Conservation (phyloP, 2,113 vertebrate species). For the Syngnathus typhle region DNA sequence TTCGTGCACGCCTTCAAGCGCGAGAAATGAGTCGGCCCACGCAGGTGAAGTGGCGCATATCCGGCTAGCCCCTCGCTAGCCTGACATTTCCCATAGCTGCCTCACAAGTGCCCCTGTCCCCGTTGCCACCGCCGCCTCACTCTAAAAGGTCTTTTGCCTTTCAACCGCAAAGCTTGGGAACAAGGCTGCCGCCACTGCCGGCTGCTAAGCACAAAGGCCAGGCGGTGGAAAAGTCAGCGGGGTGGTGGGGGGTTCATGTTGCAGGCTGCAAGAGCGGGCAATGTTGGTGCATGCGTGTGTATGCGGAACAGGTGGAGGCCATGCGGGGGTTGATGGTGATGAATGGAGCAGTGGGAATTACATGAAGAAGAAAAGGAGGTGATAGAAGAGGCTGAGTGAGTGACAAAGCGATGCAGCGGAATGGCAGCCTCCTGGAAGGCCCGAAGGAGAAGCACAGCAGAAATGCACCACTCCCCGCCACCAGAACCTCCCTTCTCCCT, state of each 20-base stretch:
- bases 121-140: constrained; percentile 42
- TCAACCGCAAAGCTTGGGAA: constrained; percentile 31
- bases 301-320: constrained; percentile 49
- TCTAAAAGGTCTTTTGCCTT: constrained; percentile 34
- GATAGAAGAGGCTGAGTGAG: constrained; percentile 36
- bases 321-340: constrained; percentile 46
- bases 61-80: constrained; percentile 25
- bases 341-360: constrained; percentile 39
- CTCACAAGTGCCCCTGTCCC: constrained; percentile 57
- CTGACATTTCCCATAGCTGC: constrained; percentile 48
- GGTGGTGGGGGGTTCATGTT: background rate
- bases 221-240: background rate
- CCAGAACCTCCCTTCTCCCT: background rate
- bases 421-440: constrained; percentile 61
- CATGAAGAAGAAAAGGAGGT: constrained; percentile 31
- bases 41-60: background rate
- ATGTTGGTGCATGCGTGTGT: background rate
- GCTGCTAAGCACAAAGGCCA: constrained; percentile 37
- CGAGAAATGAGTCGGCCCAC: background rate
- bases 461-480: constrained; percentile 21
- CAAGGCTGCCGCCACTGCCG: constrained; percentile 17
- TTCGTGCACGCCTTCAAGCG: background rate
- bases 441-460: constrained; percentile 37
- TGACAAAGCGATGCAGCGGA: constrained; percentile 54
- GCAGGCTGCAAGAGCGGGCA: background rate